Evolutionary conservation across 1,140 invertebrate species (phyloP).

Genomic region (Xylocopa sonorina): DNA sequence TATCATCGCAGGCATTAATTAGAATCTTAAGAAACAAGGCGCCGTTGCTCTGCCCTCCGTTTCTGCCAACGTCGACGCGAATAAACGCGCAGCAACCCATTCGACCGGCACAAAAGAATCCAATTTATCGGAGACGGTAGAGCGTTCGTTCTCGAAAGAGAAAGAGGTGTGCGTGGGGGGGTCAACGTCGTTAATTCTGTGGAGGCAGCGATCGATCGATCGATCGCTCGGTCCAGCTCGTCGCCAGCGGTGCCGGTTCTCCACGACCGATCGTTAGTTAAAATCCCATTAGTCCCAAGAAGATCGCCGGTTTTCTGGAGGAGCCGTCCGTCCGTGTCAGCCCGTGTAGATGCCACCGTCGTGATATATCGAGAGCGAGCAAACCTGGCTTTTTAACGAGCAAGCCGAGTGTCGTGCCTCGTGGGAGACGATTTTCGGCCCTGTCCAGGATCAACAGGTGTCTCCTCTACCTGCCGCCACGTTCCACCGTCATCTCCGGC

Average conservation of each 20-base stretch:
- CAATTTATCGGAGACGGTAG: conserved; percentile 26
- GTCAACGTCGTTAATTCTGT: conserved; percentile 5
- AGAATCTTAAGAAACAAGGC: not conserved
- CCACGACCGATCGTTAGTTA: conserved; percentile 74
- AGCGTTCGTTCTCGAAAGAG: not conserved
- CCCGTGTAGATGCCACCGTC: conserved; percentile 68
- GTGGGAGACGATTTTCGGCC: conserved; percentile 62
- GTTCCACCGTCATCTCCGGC: not conserved
- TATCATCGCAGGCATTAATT: not conserved
- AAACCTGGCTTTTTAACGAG: conserved; percentile 71
- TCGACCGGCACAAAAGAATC: conserved; percentile 28
- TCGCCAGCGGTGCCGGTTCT: conserved; percentile 29
- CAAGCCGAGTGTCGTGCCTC: conserved; percentile 38
- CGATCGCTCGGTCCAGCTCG: not conserved
- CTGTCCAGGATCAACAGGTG: conserved; percentile 75
- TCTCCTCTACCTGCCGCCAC: conserved; percentile 67
- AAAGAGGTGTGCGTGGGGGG: not conserved
- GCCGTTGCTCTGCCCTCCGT: not conserved
- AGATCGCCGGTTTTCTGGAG: conserved; percentile 72
- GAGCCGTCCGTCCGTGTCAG: conserved; percentile 70
- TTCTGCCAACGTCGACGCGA: not conserved
- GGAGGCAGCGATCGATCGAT: conserved; percentile 46
- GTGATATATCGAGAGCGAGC: conserved; percentile 77
- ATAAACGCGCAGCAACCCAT: not conserved
- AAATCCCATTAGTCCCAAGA: conserved; percentile 77